These are phyloP conservation scores for Sternarchorhynchus goeldii DNA, from an alignment of 2,797 vertebrate species.

Conservation along the genomic window DNA sequence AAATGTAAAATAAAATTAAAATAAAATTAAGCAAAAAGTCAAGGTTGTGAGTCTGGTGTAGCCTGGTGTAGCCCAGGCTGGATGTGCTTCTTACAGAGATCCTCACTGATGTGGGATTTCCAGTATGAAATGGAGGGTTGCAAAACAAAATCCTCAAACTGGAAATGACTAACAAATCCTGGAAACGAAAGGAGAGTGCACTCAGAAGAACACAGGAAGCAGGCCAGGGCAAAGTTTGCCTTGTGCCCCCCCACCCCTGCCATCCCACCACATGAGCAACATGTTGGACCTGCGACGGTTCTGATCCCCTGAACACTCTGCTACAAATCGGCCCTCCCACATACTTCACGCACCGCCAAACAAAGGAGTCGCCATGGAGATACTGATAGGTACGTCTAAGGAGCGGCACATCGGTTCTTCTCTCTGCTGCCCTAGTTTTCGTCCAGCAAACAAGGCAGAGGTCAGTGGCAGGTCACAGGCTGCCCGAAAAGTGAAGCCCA, in stretches of 20 bases:
- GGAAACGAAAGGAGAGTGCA: conserved; percentile 59
- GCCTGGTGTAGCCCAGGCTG: not conserved
- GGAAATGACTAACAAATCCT: conserved; percentile 64
- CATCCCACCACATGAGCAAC: conserved; percentile 29
- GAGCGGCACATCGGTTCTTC: not conserved
- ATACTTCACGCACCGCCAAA: not conserved
- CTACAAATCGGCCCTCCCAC: not conserved
- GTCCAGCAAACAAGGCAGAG: conserved; percentile 13
- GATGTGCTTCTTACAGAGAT: conserved; percentile 11
- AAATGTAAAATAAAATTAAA: no score
- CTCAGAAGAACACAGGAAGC: conserved; percentile 50
- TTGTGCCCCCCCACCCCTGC: not conserved
- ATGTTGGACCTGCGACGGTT: conserved; percentile 7
- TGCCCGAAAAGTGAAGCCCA: not conserved
- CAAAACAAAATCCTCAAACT: conserved; percentile 55
- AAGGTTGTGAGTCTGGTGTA: no score
- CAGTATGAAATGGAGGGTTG: conserved; percentile 22
- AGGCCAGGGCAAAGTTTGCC: conserved; percentile 30
- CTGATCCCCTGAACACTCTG: not conserved
- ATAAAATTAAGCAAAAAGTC: no score
- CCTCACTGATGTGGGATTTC: conserved; percentile 38
- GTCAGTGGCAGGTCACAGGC: not conserved
- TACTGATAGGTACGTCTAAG: not conserved
- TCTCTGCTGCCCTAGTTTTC: not conserved
- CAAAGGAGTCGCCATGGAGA: conserved; percentile 28